Conservation (phyloP, 2,888 invertebrate genomes). For the Sinotaia quadrata region DNA sequence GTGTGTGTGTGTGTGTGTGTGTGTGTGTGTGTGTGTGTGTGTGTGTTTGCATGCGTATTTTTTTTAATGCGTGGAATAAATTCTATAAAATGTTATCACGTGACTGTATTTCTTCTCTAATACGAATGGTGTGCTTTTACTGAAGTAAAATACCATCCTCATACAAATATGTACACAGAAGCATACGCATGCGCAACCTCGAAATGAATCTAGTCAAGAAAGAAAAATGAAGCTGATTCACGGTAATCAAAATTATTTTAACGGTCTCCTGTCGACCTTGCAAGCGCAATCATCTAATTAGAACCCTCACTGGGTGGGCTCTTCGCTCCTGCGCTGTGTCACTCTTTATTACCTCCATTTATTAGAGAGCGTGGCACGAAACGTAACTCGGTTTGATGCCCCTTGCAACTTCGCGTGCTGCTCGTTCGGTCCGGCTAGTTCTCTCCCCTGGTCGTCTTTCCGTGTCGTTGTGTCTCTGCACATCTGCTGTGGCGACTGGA, state of each 20-base stretch:
- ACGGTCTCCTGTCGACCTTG: neutral
- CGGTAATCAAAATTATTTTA: constrained; percentile 25
- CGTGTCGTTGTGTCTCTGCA: neutral
- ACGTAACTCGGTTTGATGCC: constrained; percentile 27
- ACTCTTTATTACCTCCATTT: constrained; percentile 30
- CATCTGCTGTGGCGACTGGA: neutral
- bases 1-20: too few relatives aligned
- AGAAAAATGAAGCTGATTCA: too few relatives aligned
- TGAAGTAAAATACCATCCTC: too few relatives aligned
- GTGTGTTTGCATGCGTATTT: too few relatives aligned
- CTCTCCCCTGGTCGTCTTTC: neutral
- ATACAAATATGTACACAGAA: too few relatives aligned
- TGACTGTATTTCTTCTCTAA: too few relatives aligned
- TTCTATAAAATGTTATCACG: too few relatives aligned
- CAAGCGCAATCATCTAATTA: constrained; percentile 26
- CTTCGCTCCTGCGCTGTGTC: constrained; percentile 27
- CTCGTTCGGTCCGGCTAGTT: constrained; percentile 1
- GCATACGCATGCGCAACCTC: too few relatives aligned
- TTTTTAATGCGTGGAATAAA: too few relatives aligned
- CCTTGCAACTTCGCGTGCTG: constrained; percentile 8
- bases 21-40: too few relatives aligned
- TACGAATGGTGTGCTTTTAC: too few relatives aligned
- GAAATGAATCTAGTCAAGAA: too few relatives aligned
- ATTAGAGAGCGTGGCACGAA: constrained; percentile 26
- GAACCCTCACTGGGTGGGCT: constrained; percentile 23